Conservation (phyloP, 2,888 invertebrate genomes). For the Dermolepida albohirtum region DNA sequence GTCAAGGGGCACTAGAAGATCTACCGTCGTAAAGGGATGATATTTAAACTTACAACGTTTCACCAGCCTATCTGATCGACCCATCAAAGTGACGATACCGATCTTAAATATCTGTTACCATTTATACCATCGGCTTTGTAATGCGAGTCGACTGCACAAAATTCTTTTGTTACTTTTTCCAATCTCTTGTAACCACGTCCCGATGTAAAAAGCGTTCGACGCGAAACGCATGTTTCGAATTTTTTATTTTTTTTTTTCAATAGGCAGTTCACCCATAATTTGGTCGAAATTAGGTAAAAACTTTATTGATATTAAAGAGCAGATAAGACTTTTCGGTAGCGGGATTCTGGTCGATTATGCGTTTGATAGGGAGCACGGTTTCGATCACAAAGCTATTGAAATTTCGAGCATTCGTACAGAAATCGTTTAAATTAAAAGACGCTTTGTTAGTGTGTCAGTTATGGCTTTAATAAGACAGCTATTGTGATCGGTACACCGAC, state of each 20-base stretch:
- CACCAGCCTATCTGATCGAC: slow-evolving; percentile 37
- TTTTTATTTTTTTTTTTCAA: slow-evolving; percentile 33
- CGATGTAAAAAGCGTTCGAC: not conserved
- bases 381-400: slow-evolving; percentile 32
- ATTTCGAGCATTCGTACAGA: slow-evolving; percentile 37
- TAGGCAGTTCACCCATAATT: slow-evolving; percentile 31
- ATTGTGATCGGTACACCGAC: slow-evolving; percentile 22
- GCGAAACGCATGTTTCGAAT: slow-evolving; percentile 21
- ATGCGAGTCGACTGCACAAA: slow-evolving; percentile 36
- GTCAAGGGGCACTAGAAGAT: slow-evolving; percentile 24
- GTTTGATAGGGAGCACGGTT: slow-evolving; percentile 17
- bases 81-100: slow-evolving; percentile 41
- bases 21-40: slow-evolving; percentile 28
- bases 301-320: slow-evolving; percentile 37
- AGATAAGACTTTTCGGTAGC: slow-evolving; percentile 39
- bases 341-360: slow-evolving; percentile 8
- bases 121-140: slow-evolving; percentile 42
- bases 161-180: slow-evolving; percentile 32
- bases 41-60: slow-evolving; percentile 36
- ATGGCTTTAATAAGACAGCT: slow-evolving; percentile 40
- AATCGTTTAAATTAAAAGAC: slow-evolving; percentile 39
- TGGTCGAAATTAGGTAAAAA: slow-evolving; percentile 41
- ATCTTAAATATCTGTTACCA: slow-evolving; percentile 47
- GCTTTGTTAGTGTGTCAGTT: slow-evolving; percentile 41
- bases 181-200: slow-evolving; percentile 1